These are phyloP conservation scores for Philereme transversata DNA, from an alignment of 2,888 invertebrate genomes.

Conservation along the genomic window DNA sequence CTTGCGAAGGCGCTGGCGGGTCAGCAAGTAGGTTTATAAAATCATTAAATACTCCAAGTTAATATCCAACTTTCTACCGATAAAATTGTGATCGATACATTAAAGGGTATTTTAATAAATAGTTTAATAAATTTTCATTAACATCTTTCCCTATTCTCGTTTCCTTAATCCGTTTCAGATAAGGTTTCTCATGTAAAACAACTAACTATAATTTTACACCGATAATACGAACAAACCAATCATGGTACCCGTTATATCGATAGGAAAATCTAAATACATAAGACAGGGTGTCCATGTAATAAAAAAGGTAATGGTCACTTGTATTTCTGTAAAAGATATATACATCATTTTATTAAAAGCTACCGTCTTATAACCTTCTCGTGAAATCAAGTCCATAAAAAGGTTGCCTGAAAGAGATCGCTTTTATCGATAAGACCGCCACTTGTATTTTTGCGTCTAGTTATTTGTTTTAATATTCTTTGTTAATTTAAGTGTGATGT, in stretches of 20 bases:
- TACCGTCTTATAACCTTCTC: too few species aligned
- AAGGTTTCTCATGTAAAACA: conserved; percentile 37
- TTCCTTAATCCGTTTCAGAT: conserved; percentile 28
- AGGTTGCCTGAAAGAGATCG: too few species aligned
- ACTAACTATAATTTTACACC: conserved; percentile 41
- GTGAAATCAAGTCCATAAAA: too few species aligned
- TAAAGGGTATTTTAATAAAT: conserved; percentile 3
- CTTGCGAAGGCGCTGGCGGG: too few species aligned
- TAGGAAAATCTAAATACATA: conserved; percentile 30
- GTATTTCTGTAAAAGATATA: too few species aligned
- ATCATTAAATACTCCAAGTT: not conserved
- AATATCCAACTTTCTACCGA: not conserved
- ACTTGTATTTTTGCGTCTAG: too few species aligned
- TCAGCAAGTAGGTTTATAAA: too few species aligned
- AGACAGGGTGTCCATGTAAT: conserved; percentile 24
- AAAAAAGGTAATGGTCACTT: too few species aligned
- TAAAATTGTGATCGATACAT: not conserved
- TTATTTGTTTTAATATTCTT: too few species aligned
- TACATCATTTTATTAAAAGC: too few species aligned
- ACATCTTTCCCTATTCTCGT: conserved; percentile 27
- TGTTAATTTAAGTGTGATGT: too few species aligned
- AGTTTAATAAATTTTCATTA: conserved; percentile 28
- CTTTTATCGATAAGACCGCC: too few species aligned
- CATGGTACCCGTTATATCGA: conserved; percentile 50
- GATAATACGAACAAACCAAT: conserved; percentile 48